These are phyloP conservation scores for Acutogordius australiensis DNA, from an alignment of 2,888 invertebrate genomes.

Conservation along the genomic window DNA sequence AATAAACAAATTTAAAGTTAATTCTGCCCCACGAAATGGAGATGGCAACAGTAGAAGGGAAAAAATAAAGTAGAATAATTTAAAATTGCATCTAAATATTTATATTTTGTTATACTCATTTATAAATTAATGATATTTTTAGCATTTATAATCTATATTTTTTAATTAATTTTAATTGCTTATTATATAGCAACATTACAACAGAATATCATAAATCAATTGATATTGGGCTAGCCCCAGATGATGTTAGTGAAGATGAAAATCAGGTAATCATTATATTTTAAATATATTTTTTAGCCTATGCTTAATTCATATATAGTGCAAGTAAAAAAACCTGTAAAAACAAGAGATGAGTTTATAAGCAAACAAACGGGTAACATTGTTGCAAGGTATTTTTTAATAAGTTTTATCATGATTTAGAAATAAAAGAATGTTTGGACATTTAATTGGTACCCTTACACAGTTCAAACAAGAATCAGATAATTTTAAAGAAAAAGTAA, in stretches of 20 bases:
- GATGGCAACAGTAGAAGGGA: no score
- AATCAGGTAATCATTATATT: neutral
- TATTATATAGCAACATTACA: neutral
- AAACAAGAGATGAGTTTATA: neutral
- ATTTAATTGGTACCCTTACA: neutral
- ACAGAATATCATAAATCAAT: neutral
- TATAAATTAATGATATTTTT: no score
- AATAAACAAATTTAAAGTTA: neutral
- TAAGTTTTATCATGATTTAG: neutral
- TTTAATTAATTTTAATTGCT: neutral
- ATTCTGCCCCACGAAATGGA: no score
- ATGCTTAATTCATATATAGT: neutral
- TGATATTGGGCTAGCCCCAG: neutral
- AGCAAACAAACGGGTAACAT: neutral
- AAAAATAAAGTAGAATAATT: no score
- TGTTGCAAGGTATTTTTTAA: slow-evolving; percentile 7
- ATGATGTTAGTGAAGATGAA: slow-evolving; percentile 7
- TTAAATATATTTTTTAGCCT: slow-evolving; percentile 9
- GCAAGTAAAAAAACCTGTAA: neutral
- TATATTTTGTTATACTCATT: neutral
- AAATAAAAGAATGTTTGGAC: slow-evolving; percentile 10
- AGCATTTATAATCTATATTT: neutral
- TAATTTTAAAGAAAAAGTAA: slow-evolving; percentile 1
- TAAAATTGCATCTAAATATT: no score
- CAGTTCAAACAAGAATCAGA: slow-evolving; percentile 5